Base-by-base conservation (phyloP, 2,113 vertebrate species). In the Colistium nudipinnis region DNA sequence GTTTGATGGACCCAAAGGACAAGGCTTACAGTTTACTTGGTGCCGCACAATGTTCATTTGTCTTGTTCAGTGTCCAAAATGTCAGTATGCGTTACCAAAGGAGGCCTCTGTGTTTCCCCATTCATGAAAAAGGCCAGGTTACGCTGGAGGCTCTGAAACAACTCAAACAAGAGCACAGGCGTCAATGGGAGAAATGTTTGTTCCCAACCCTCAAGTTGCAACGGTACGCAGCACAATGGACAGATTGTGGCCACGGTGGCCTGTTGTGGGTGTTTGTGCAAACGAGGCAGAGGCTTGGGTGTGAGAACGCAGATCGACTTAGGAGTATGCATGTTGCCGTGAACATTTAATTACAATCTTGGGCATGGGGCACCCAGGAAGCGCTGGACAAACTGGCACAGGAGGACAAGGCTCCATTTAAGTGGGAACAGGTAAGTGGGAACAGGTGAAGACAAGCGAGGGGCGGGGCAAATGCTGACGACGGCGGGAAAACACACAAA, bases 161-260 rank as follows among this genome's bases (percentile, higher is more conserved):
- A 80, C 88, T 85, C 75, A 76, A 83, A 79, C 89, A 87, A 67
- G 63, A 77, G 80, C 49, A 82, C 66, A 89, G 78, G 22, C 81
- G 82, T 2, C 76, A 80, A 82, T 36, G 76, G 80, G 76, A 74
- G 71, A 89, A 22, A 41, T 11, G 44, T 53, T 24, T 14, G 14
- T 64, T 63, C 31, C 47, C 75, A 27, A 66, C 84, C 86, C 77
- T 85, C 78, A 28, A 54, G 39, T 49, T 33, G 22, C 47, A 44
- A 41, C 25, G 0, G 22, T 35, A 19, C 11, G 3, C 22, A 17
- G 25, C 4, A 62, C 79, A 72, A 64, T 45, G 45, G 25, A 20
- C n/a, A 49, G 48, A 57, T 8, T 74, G 57, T 38, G 43, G 48
- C 19, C 11, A 6, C 17, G 35, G 49, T 19, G 33, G 10, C 8